Percentiles rank a stretch among this genome's conserved stretches.
Evolutionary conservation across 2,797 vertebrate species (phyloP).

Genomic region (Okamejei kenojei): DNA sequence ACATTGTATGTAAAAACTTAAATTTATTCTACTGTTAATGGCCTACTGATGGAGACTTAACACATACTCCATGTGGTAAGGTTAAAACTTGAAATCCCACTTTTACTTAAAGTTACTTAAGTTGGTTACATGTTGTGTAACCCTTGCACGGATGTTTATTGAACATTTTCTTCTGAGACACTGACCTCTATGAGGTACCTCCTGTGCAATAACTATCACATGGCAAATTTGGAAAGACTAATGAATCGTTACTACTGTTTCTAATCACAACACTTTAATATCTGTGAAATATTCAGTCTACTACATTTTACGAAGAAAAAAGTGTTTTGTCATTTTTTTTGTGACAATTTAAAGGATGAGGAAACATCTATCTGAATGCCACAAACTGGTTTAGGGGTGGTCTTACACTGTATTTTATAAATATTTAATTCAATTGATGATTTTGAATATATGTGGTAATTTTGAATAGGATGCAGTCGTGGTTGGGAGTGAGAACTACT

Average conservation of each 20-base stretch:
- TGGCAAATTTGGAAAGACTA: conserved; percentile 70
- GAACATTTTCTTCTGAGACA: conserved; percentile 45
- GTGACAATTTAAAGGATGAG: not conserved
- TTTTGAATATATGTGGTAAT: conserved; percentile 8
- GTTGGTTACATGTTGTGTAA: not conserved
- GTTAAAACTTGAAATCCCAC: conserved; percentile 60
- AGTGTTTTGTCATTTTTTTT: not conserved
- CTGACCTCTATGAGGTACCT: conserved; percentile 78
- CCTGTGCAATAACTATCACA: conserved; percentile 76
- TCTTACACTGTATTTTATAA: conserved; percentile 35
- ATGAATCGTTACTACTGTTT: conserved; percentile 49
- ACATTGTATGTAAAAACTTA: not conserved
- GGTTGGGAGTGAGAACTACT: not conserved
- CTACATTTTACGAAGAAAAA: conserved; percentile 6
- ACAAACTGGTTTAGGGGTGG: not conserved
- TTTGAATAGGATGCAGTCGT: conserved; percentile 13
- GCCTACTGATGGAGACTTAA: conserved; percentile 51
- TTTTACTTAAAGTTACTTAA: conserved; percentile 9
- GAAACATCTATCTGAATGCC: not conserved
- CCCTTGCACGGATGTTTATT: not conserved
- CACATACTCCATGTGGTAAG: conserved; percentile 51
- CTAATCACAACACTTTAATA: conserved; percentile 20
- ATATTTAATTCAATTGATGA: conserved; percentile 15
- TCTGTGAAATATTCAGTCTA: conserved; percentile 9
- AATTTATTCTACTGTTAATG: conserved; percentile 58